Base-by-base conservation (phyloP, 2,113 vertebrate species). In the Albula goreensis region DNA sequence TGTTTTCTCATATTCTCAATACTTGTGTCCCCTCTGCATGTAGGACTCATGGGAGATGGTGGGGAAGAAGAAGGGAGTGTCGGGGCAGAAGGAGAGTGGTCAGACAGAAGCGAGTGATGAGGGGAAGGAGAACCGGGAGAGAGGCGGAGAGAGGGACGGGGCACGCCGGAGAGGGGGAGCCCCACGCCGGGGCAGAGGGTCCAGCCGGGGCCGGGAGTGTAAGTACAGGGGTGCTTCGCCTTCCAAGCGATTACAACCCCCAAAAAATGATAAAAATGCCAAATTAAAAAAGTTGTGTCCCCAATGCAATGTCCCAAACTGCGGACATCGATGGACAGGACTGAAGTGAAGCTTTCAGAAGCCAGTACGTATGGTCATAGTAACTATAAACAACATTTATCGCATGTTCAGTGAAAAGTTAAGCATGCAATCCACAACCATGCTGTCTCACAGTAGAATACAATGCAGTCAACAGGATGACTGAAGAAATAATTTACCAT, bases 11-110 rank as follows among this genome's bases (percentile, higher is more conserved):
- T 81, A 31, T 66, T 82, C 11, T 17, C 78, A 17, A 41, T n/a
- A 50, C 2, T 50, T 60, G 22, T 86, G 51, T 17, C 66, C 89
- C 56, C 22, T 0, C 70, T 11, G 87, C 85, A 31, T 48, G 22
- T 87, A 99, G 98, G 97, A 99, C 90, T 99, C 98, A 83, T 99
- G 98, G 98, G 98, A 99, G 85, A 99, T 99, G 98, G 98, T 99
- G 2, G 98, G 98, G 56, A 99, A 99, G 95, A 99, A 99, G 94
- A 99, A 99, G 87, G 96, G 97, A 1, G 96, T 99, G 88, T 98
- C 98, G 0, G 97, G 97, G 84, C 98, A 97, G 92, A 99, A 99
- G 95, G 98, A 99, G 90, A 94, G 92, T 0, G 96, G 95, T 85
- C 97, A 96, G 91, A 92, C 93, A 0, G 98, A 99, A 81, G 91